Evolutionary conservation across 1,140 invertebrate genomes (phyloP), one percentile per base, ranked within the genome.

Genomic region (Sycobia sp.): DNA sequence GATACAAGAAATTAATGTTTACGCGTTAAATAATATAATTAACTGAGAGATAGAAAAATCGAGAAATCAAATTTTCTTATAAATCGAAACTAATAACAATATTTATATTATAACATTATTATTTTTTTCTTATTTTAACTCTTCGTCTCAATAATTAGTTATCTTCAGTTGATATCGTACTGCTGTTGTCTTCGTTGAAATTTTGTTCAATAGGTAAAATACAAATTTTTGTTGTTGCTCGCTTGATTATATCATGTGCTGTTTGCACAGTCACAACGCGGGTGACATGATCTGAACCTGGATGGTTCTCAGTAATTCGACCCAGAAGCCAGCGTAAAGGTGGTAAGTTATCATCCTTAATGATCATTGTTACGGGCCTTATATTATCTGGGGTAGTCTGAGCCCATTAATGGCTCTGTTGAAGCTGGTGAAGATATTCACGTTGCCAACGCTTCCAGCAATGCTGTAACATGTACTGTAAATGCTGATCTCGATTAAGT

Each of bases 391-490:
- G 3, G 2, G 4, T 2, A 10, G 3, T 8, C 1, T 13, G 3
- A 7, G 3, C 13, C 62, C 62, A 64, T 49, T 64, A 57, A 0
- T 4, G 0, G 0, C 62, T 11, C 1, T 22, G n/a, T 38, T 50
- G 51, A 2, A 55, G 18, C 3, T 55, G 27, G 16, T 20, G 29
- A 20, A 63, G 23, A 27, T 63, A 63, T 18, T 51, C 61, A 3
- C 14, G 4, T 8, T 50, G 43, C 53, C 61, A 63, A 3, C 53
- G 1, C 3, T 29, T 3, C 61, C 53, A 63, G 11, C 41, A 49
- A 29, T 63, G 46, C 23, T 63, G 53, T 8, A 32, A 10, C 3
- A 62, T 23, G 14, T 62, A 34, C 25, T 55, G 43, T 11, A 55
- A 11, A 39, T 49, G 43, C 27, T 55, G 27, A 23, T 49, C 55